Evolutionary conservation across 2,888 invertebrate genomes (phyloP).

Genomic region (Andricus curvator): DNA sequence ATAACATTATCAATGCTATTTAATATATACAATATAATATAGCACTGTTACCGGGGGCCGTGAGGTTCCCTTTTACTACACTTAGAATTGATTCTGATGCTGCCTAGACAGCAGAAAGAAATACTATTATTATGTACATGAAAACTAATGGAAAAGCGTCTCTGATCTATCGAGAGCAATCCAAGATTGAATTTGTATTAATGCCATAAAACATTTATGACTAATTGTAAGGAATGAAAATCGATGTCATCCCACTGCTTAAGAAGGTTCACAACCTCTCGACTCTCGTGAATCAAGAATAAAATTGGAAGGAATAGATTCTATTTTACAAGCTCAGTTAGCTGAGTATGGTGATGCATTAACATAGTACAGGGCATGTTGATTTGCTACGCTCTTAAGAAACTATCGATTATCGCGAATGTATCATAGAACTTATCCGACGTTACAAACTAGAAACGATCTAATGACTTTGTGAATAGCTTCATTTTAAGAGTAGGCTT

Average conservation of each 20-base stretch:
- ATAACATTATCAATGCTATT: conserved; percentile 57
- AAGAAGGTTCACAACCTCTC: conserved; percentile 43
- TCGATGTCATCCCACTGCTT: not conserved
- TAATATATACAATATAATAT: conserved; percentile 73
- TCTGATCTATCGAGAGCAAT: conserved; percentile 48
- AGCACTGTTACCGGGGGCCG: conserved; percentile 68
- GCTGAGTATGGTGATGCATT: conserved; percentile 65
- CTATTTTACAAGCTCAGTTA: conserved; percentile 72
- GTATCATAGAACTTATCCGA: conserved; percentile 58
- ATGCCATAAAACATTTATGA: conserved; percentile 51
- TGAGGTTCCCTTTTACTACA: conserved; percentile 62
- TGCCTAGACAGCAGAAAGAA: not conserved
- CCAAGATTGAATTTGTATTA: conserved; percentile 49
- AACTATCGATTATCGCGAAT: conserved; percentile 48
- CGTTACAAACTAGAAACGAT: conserved; percentile 76
- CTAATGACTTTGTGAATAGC: conserved; percentile 77
- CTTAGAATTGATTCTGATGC: not conserved
- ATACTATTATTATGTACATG: conserved; percentile 60
- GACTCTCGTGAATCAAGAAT: conserved; percentile 50
- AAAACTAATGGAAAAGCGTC: conserved; percentile 58
- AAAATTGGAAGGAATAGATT: conserved; percentile 69
- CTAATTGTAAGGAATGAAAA: not conserved
- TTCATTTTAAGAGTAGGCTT: conserved; percentile 73
- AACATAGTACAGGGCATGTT: conserved; percentile 4
- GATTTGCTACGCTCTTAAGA: conserved; percentile 45